Conservation (phyloP, 2,113 vertebrate genomes). For the Calyptommatus sinebrachiatus region DNA sequence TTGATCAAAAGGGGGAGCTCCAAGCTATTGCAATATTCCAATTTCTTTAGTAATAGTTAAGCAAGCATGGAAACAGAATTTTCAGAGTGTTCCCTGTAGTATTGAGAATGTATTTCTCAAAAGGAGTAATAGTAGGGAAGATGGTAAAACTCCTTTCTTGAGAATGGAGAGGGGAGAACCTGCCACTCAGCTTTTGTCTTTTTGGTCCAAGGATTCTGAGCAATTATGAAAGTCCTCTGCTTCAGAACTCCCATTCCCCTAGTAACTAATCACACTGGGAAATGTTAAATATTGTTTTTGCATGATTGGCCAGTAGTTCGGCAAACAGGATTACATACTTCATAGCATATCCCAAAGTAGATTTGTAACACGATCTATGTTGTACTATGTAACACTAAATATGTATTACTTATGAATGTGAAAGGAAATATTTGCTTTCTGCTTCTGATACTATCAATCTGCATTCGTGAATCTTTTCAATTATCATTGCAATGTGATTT, state of each 20-base stretch:
- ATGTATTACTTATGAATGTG: slow-evolving; percentile 58
- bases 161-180: not conserved
- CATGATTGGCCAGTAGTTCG: slow-evolving; percentile 61
- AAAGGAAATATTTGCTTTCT: slow-evolving; percentile 52
- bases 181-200: slow-evolving; percentile 46
- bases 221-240: slow-evolving; percentile 60
- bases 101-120: not conserved
- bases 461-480: slow-evolving; percentile 33
- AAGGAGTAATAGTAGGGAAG: not conserved
- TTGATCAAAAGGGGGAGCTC: slow-evolving; percentile 62
- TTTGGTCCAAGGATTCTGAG: slow-evolving; percentile 60
- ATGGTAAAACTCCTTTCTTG: not conserved
- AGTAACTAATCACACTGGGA: slow-evolving; percentile 64
- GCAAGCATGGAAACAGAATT: slow-evolving; percentile 3
- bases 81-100: not conserved
- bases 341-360: not conserved
- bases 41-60: not conserved
- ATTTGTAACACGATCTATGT: slow-evolving; percentile 54
- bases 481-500: slow-evolving; percentile 23
- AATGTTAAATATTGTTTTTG: slow-evolving; percentile 64
- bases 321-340: slow-evolving; percentile 38
- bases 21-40: slow-evolving; percentile 29
- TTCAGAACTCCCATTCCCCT: slow-evolving; percentile 63
- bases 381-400: too few relatives aligned
- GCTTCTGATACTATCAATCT: slow-evolving; percentile 43